Evolutionary conservation across 2,888 invertebrate species (phyloP).

Genomic region (Ophion ventricosus): DNA sequence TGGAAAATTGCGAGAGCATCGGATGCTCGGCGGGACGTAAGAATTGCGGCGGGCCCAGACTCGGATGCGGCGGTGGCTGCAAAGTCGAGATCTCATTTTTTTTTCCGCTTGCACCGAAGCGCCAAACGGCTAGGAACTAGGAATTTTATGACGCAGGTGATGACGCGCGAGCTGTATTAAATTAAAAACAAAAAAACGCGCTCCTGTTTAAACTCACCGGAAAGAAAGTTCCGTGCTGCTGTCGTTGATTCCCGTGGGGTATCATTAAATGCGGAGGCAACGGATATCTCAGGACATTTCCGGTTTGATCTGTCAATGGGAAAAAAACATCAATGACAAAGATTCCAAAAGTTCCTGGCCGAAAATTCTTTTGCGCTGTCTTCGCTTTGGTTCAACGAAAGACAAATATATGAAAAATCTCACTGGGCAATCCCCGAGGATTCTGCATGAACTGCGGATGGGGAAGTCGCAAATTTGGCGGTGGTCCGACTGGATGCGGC

Average conservation of each 20-base stretch:
- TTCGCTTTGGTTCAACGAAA: too few relatives aligned
- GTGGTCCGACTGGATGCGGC: slow-evolving; percentile 82
- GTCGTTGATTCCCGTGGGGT: slow-evolving; percentile 77
- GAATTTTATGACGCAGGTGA: neutral
- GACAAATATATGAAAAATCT: slow-evolving; percentile 52
- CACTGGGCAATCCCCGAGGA: slow-evolving; percentile 76
- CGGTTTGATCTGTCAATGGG: slow-evolving; percentile 68
- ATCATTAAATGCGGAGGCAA: slow-evolving; percentile 79
- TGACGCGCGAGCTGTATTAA: neutral
- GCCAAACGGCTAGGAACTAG: neutral
- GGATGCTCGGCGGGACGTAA: slow-evolving; percentile 80
- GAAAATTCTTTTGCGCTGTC: too few relatives aligned
- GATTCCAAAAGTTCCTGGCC: neutral
- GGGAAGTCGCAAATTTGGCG: slow-evolving; percentile 83
- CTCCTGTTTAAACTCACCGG: slow-evolving; percentile 73
- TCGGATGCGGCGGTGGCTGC: slow-evolving; percentile 79
- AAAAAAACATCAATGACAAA: neutral
- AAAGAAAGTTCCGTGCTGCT: slow-evolving; percentile 78
- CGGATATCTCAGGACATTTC: slow-evolving; percentile 79
- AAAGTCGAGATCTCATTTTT: slow-evolving; percentile 69
- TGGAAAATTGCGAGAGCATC: slow-evolving; percentile 76
- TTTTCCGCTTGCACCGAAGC: too few relatives aligned
- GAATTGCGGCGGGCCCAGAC: slow-evolving; percentile 81
- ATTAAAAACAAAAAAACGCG: too few relatives aligned
- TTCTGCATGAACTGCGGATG: slow-evolving; percentile 81